phyloP scores from a whole-genome alignment of 2,797 vertebrate genomes.

The Chlorospingus flavigularis region DNA sequence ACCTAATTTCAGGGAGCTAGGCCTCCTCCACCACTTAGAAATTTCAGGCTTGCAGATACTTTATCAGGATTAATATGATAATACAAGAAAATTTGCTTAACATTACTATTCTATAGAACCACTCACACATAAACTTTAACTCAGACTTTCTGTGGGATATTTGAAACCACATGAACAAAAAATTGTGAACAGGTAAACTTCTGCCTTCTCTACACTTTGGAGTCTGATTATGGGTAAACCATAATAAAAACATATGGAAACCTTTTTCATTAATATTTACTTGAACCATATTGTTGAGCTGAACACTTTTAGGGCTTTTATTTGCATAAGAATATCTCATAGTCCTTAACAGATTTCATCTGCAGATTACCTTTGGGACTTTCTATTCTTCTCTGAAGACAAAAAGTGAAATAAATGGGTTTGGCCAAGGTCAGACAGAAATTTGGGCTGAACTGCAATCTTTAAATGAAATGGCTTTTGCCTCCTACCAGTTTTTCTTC shows the following conservation, averaged over 20 bases:
- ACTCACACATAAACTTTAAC: neutral
- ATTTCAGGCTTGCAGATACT: neutral
- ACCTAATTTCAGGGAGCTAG: neutral
- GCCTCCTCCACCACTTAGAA: neutral
- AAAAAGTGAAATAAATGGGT: neutral
- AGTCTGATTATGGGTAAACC: neutral
- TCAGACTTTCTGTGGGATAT: neutral
- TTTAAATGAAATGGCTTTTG: neutral
- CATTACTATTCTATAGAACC: neutral
- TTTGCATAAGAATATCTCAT: neutral
- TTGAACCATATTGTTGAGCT: neutral
- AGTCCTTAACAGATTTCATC: neutral
- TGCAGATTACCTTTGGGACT: neutral
- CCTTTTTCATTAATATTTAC: neutral
- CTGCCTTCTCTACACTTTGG: neutral
- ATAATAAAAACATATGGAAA: neutral
- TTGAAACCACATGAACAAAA: neutral
- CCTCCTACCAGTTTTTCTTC: neutral
- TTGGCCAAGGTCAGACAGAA: neutral
- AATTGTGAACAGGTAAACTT: neutral
- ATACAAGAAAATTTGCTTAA: neutral
- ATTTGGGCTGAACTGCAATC: neutral
- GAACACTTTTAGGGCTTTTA: neutral
- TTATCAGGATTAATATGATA: neutral
- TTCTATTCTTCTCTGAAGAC: neutral